A percentile compares a stretch with the other conserved stretches of the same genome.
These are phyloP conservation scores for Pseudochromis fuscus DNA, from an alignment of 2,797 vertebrate genomes.

Conservation along the genomic window DNA sequence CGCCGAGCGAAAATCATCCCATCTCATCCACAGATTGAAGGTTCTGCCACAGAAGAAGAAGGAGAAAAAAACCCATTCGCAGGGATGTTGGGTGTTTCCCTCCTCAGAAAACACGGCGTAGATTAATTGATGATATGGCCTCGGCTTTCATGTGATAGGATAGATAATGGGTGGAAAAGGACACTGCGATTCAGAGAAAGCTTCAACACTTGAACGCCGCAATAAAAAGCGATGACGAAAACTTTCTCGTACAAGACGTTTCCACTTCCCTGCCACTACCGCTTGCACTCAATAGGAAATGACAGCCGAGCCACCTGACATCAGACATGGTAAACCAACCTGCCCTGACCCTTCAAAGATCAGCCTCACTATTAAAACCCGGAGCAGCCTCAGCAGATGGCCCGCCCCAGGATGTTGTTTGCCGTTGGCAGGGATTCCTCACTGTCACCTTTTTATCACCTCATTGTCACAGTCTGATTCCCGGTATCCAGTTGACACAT, in stretches of 20 bases:
- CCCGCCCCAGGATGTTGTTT: conserved; percentile 52
- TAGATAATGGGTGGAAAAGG: conserved; percentile 11
- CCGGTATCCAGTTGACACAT: conserved; percentile 55
- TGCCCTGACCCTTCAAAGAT: conserved; percentile 47
- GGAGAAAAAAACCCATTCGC: conserved; percentile 32
- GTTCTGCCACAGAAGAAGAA: conserved; percentile 21
- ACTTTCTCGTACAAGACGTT: background rate
- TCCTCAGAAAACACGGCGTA: conserved; percentile 18
- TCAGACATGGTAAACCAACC: conserved; percentile 28
- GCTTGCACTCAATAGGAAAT: conserved; percentile 29
- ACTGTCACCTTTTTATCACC: conserved; percentile 76
- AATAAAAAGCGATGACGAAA: background rate
- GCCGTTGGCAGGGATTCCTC: conserved; percentile 58
- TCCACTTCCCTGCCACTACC: background rate
- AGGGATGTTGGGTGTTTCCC: conserved; percentile 25
- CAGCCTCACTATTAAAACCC: conserved; percentile 31
- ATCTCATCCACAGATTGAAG: conserved; percentile 52
- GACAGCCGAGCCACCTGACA: conserved; percentile 42
- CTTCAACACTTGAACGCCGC: background rate
- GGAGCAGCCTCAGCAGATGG: conserved; percentile 64
- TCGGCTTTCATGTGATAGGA: conserved; percentile 36
- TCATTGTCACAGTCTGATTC: conserved; percentile 71
- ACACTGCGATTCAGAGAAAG: conserved; percentile 6
- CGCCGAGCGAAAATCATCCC: conserved; percentile 58
- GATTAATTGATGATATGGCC: conserved; percentile 51